Evolutionary conservation across 2,113 vertebrate species (phyloP), one percentile per base, ranked within the genome.

Genomic region (Muscicapa adusta): DNA sequence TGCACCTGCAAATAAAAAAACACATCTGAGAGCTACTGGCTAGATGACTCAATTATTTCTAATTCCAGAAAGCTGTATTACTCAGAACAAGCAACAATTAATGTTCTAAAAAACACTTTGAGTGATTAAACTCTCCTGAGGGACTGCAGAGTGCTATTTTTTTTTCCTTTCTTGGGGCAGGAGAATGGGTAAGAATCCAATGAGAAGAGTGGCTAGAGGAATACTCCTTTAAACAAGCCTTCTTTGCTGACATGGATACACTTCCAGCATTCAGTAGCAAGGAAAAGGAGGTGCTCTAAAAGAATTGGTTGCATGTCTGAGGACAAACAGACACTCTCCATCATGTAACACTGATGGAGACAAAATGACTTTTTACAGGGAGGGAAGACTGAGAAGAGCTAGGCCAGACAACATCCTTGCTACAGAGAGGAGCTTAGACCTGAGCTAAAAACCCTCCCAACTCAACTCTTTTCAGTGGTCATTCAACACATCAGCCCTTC

Each of bases 1-100:
- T 99, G 97, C 99, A 99, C 96, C 99, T 99, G 93, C 38, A 96
- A 91, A 93, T 58, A 92, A 88, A 92, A 88, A 96, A 85, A 16
- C 70, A 80, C 48, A 79, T 40, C 47, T 88, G 53, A 91, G 66
- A 88, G 28, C 60, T 70, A 8, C 85, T 93, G 90, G 48, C 60
- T 36, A 80, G 23, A 57, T 90, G 56, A 83, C 50, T 89, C 88
- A 75, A 88, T 93, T 65, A 74, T 63, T 95, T 89, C 89, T 86
- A 82, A 92, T 85, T 85, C 50, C 61, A 91, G 77, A 92, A 77
- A 76, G 50, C 28, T 26, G 3, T 20, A 83, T 79, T 85, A 91
- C 57, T 89, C 63, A 77, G 62, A 93, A 47, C 24, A 79, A 82
- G 73, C 10, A 54, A 78, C 82, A 84, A 86, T 56, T 76, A 84